Conservation (phyloP, 2,797 vertebrate species). For the Acridotheres tristis region DNA sequence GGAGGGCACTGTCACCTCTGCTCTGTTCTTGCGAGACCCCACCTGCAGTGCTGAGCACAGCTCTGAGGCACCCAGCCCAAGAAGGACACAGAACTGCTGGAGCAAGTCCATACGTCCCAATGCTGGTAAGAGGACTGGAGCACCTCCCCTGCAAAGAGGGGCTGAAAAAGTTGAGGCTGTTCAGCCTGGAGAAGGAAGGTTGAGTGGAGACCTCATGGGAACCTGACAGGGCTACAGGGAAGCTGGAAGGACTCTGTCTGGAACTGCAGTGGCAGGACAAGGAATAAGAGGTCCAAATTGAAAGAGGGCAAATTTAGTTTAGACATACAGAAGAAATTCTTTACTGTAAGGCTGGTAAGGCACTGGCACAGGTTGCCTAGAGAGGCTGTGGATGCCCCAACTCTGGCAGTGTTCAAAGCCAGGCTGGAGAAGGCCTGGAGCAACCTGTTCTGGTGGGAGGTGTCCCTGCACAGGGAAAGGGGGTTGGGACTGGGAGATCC, state of each 20-base stretch:
- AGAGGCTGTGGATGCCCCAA: neutral
- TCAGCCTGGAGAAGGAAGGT: neutral
- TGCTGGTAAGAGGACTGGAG: neutral
- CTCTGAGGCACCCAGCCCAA: accelerated
- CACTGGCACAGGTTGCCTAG: neutral
- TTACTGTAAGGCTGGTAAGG: neutral
- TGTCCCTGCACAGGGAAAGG: neutral
- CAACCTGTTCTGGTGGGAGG: neutral
- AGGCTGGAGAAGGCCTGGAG: neutral
- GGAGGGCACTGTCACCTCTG: neutral
- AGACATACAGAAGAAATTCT: neutral
- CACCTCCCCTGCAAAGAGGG: neutral
- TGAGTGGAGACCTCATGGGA: neutral
- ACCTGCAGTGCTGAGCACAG: neutral
- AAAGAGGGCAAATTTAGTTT: neutral
- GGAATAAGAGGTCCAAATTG: neutral
- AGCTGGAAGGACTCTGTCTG: neutral
- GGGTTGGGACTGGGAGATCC: neutral
- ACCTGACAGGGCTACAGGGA: neutral
- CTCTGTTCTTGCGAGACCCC: neutral
- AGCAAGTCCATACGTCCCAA: neutral
- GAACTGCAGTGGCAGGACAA: neutral
- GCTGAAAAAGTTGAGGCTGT: neutral
- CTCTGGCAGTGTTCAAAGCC: neutral
- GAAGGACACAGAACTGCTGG: neutral